These are phyloP conservation scores for Aelia acuminata DNA, from an alignment of 2,888 invertebrate species.

Conservation along the genomic window DNA sequence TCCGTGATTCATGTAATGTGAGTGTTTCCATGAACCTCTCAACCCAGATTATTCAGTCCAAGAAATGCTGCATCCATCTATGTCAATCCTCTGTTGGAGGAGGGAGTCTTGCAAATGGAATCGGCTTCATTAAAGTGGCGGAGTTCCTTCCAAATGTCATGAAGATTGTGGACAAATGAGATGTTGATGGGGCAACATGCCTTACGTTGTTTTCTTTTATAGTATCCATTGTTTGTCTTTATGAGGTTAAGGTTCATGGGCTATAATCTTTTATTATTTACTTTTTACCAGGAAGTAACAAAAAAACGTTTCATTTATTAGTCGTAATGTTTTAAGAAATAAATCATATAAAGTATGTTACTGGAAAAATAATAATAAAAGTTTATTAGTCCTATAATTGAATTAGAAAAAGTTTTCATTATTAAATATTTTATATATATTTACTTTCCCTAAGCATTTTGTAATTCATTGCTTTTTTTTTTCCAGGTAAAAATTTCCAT, in stretches of 20 bases:
- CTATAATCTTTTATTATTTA: too few relatives aligned
- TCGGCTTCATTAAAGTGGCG: conserved; percentile 7
- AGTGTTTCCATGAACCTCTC: conserved; percentile 33
- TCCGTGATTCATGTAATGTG: conserved; percentile 37
- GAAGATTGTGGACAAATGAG: conserved; percentile 22
- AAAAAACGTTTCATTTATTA: too few relatives aligned
- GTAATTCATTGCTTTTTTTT: not conserved
- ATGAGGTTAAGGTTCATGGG: too few relatives aligned
- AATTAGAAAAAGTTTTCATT: too few relatives aligned
- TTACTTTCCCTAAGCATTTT: not conserved
- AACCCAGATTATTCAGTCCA: not conserved
- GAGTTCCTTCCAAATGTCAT: not conserved
- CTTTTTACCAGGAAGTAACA: too few relatives aligned
- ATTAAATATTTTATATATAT: too few relatives aligned
- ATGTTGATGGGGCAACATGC: not conserved
- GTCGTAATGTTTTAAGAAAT: too few relatives aligned
- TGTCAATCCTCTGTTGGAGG: not conserved
- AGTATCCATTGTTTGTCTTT: too few relatives aligned
- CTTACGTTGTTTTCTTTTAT: not conserved
- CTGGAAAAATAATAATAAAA: too few relatives aligned
- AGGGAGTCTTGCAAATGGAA: conserved; percentile 4
- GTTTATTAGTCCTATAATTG: too few relatives aligned
- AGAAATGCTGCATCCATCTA: conserved; percentile 1
- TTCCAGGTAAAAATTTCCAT: not conserved
- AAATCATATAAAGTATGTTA: too few relatives aligned